Evolutionary conservation across 2,113 vertebrate genomes (phyloP).

Genomic region (Tiliqua scincoides): DNA sequence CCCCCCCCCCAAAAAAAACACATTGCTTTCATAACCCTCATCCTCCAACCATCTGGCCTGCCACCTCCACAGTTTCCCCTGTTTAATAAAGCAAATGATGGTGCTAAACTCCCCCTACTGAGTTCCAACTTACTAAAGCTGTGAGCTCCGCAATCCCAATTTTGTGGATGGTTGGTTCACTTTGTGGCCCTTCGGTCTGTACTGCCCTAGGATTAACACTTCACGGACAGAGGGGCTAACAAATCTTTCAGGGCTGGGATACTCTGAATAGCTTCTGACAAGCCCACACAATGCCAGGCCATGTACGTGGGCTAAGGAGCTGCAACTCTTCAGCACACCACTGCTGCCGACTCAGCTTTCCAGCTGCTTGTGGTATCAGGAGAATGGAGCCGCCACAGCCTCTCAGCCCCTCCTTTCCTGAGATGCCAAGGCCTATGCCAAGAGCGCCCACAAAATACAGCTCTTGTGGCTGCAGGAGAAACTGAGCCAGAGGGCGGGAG

Average conservation of each 20-base stretch:
- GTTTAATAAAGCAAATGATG: not conserved
- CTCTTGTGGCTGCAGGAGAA: constrained; percentile 4
- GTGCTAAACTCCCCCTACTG: not conserved
- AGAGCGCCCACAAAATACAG: constrained; percentile 4
- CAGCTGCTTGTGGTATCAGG: constrained; percentile 1
- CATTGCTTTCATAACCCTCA: not conserved
- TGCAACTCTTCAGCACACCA: not conserved
- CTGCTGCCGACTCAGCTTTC: not conserved
- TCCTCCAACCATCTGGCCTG: not conserved
- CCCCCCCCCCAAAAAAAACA: not conserved
- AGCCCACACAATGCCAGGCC: not conserved
- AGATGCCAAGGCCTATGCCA: not conserved
- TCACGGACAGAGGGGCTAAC: not conserved
- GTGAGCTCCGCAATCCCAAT: not conserved
- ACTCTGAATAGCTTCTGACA: not conserved
- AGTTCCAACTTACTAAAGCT: not conserved
- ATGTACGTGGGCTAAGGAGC: not conserved
- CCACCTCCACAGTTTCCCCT: not conserved
- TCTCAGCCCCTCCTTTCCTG: not conserved
- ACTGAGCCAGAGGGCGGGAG: not conserved
- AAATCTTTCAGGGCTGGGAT: not conserved
- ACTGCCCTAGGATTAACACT: not conserved
- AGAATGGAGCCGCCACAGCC: not conserved
- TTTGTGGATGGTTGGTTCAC: not conserved
- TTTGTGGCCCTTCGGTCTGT: not conserved